Evolutionary conservation across 2,797 vertebrate genomes (phyloP).

Genomic region (Tympanoctomys barrerae): DNA sequence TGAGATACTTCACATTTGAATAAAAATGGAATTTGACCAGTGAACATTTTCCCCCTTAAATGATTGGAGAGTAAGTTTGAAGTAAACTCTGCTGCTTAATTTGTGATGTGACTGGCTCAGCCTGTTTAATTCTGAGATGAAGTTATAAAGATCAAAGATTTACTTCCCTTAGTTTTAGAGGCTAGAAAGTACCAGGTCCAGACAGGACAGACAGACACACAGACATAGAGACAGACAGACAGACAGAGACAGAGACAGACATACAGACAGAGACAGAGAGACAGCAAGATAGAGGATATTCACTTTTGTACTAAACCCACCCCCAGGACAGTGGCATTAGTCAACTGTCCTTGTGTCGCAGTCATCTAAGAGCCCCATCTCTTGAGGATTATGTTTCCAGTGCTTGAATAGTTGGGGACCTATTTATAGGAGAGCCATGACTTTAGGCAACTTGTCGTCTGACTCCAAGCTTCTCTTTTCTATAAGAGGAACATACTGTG

Average conservation of each 20-base stretch:
- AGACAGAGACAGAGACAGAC: neutral
- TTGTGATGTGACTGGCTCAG: neutral
- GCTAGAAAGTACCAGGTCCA: neutral
- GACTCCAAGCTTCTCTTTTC: neutral
- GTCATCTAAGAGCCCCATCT: neutral
- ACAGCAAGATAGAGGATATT: neutral
- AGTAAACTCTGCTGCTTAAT: constrained; percentile 24
- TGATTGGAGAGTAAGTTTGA: constrained; percentile 1
- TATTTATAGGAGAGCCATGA: neutral
- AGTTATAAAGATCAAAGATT: neutral
- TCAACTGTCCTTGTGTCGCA: too few species aligned
- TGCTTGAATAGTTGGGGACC: neutral
- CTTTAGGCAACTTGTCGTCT: neutral
- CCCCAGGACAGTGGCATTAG: too few species aligned
- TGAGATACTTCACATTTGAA: constrained; percentile 36
- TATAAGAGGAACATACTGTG: neutral
- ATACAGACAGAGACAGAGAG: neutral
- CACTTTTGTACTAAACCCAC: neutral
- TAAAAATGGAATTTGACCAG: constrained; percentile 26
- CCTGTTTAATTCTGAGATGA: neutral
- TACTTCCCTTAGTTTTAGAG: neutral
- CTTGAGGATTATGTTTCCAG: neutral
- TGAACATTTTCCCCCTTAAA: neutral
- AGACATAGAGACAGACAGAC: too few species aligned
- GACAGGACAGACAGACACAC: too few species aligned